phyloP scores from a whole-genome alignment of 2,888 invertebrate species.

The Diarsia brunnea region DNA sequence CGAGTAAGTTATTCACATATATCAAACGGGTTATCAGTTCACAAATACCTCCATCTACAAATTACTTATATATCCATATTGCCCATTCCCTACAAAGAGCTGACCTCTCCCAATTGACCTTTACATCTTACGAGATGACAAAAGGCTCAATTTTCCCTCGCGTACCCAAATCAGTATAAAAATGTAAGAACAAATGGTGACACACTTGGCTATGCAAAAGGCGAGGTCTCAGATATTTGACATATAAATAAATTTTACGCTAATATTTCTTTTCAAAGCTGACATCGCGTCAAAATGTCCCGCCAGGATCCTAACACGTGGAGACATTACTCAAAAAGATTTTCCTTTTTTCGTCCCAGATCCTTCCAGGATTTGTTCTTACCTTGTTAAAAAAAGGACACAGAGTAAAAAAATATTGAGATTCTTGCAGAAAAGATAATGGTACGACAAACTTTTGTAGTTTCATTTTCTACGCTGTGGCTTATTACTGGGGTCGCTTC shows the following conservation, averaged over 20 bases:
- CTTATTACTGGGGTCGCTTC: slow-evolving; percentile 11
- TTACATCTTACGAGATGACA: slow-evolving; percentile 42
- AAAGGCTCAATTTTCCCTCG: slow-evolving; percentile 46
- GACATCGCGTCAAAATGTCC: slow-evolving; percentile 55
- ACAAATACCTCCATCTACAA: slow-evolving; percentile 48
- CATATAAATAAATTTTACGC: slow-evolving; percentile 57
- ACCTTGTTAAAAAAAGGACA: slow-evolving; percentile 43
- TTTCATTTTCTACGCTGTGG: slow-evolving; percentile 36
- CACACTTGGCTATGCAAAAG: slow-evolving; percentile 58
- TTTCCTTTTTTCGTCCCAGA: slow-evolving; percentile 41
- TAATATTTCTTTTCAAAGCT: slow-evolving; percentile 64
- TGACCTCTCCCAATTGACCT: slow-evolving; percentile 50
- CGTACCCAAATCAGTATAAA: slow-evolving; percentile 60
- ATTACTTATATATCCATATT: slow-evolving; percentile 15
- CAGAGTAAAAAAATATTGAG: slow-evolving; percentile 33
- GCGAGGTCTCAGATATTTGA: slow-evolving; percentile 52
- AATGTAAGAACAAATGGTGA: slow-evolving; percentile 61
- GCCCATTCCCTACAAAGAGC: slow-evolving; percentile 1
- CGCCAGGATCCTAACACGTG: slow-evolving; percentile 58
- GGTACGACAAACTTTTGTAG: slow-evolving; percentile 20
- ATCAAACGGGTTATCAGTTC: slow-evolving; percentile 24
- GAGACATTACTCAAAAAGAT: slow-evolving; percentile 61
- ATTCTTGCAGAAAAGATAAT: neutral
- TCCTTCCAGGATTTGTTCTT: slow-evolving; percentile 45
- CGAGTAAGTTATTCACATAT: neutral